Evolutionary conservation across 2,113 vertebrate species (phyloP), one percentile per base, ranked within the genome.

Genomic region (Arothron firmamentum): DNA sequence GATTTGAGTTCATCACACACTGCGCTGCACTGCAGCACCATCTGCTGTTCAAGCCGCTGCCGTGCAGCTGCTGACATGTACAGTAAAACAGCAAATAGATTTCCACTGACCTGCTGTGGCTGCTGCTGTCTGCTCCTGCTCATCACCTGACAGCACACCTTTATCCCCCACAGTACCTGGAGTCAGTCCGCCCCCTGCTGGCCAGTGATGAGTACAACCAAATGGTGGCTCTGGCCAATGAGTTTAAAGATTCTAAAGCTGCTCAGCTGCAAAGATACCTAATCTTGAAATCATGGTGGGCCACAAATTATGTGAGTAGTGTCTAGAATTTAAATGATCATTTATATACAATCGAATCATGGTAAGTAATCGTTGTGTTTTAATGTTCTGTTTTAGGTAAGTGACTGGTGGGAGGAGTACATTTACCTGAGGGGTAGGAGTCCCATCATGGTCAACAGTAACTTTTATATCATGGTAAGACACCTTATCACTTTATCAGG

Each of bases 401-500:
- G 88, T 66, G 90, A 92, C 68, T 92, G 92, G 92, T 93, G 92
- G 92, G 92, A 93, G 69, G 87, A 98, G 50, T 98, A 94, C 61
- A 83, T 98, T 80, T 98, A 98, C 84, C 91, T 98, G 15, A 89
- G 92, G 1, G 84, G 95, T 63, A 87, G 96, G 23, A 77, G 83
- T 55, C 95, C 96, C 0, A 83, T 98, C 77, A 94, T 97, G 94
- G 96, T 98, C 72, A 98, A 98, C 90, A 98, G 96, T 85, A 98
- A 98, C 91, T 98, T 95, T 72, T 98, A 97, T 0, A 85, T 87
- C 50, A 98, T 95, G 95, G 96, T 98, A 74, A 90, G 89, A 54
- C 11, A n/a, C 13, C 20, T 17, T 21, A 7, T 21, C 11, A 23
- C 1, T 20, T 16, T 2, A 21, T 68, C 9, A 6, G 13, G 5